Conservation (phyloP, 2,797 vertebrate species). For the Rhabdomys pumilio region DNA sequence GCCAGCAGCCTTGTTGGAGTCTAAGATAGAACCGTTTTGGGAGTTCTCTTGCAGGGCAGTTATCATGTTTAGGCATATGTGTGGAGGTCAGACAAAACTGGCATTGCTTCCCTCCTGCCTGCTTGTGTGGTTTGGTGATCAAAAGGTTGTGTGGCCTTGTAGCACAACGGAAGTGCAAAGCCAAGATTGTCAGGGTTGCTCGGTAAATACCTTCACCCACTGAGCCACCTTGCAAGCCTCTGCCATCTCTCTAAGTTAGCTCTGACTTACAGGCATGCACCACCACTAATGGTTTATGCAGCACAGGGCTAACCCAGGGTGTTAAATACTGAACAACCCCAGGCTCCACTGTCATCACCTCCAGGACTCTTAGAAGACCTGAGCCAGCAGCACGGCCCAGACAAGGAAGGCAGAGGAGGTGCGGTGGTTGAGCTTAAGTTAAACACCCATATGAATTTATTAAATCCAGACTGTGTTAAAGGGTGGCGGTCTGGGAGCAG, state of each 20-base stretch:
- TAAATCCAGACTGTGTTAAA: constrained; percentile 87
- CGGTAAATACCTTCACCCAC: neutral
- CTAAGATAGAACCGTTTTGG: neutral
- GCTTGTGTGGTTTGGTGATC: neutral
- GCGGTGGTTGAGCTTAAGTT: constrained; percentile 75
- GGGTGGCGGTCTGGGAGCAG: constrained; percentile 73
- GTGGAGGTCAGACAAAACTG: neutral
- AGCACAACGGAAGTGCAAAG: neutral
- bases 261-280: neutral
- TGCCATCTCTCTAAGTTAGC: neutral
- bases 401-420: constrained; percentile 14
- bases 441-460: constrained; percentile 89
- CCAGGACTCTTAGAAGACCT: neutral
- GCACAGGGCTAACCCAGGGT: neutral
- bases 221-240: neutral
- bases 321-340: neutral
- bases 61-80: neutral
- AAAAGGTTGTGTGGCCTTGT: neutral
- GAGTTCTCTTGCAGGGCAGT: neutral
- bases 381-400: neutral
- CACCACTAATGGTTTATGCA: neutral
- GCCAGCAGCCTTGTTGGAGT: neutral
- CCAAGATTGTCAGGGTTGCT: neutral
- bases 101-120: neutral
- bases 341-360: neutral